Base-by-base conservation (phyloP, 2,888 invertebrate species). In the Eulithis prunata region DNA sequence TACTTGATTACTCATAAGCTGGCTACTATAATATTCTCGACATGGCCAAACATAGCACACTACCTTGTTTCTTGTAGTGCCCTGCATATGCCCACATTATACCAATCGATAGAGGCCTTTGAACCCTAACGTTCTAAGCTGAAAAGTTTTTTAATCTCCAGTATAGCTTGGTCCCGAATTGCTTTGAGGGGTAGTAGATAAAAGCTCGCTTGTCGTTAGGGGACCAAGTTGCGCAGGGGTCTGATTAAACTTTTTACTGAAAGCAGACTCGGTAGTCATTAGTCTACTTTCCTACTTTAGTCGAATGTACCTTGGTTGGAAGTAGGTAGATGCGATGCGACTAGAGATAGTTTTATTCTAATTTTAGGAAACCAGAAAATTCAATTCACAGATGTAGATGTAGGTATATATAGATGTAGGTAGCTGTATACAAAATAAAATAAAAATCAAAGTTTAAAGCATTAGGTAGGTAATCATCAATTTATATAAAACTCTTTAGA, bases 241-340 rank as follows among this genome's bases (percentile, higher is more conserved):
- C 57, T 64, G 57, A 67, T 61, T 67, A 64, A 67, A 61, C 57
- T 64, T 67, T 67, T 67, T 64, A 51, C 45, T 59, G 58, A 59
- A 66, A 52, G 46, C 55, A 28, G 41, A 62, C 51, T 52, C 52
- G n/a, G 47, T 28, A 47, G 43, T 47, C 57, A 54, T 61, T 61
- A 64, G n/a, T 45, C 38, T 47, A 49, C 21, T 47, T 62, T 60
- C 57, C 57, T 62, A 53, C 58, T 64, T 59, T 47, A 38, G 43
- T 41, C 46, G 4, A 36, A 38, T n/a, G 41, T 43, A 14, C 8
- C 1, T 41, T n/a, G n/a, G n/a, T n/a, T n/a, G n/a, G n/a, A 21
- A 21, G 41, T 5, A 41, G 8, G 41, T 10, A 41, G 5, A 41
- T 41, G 8, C 10, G 8, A 41, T 41, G 41, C 41, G 8, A 10